These are phyloP conservation scores for Microcebus jonahi DNA, from an alignment of 2,113 vertebrate species.

Conservation along the genomic window DNA sequence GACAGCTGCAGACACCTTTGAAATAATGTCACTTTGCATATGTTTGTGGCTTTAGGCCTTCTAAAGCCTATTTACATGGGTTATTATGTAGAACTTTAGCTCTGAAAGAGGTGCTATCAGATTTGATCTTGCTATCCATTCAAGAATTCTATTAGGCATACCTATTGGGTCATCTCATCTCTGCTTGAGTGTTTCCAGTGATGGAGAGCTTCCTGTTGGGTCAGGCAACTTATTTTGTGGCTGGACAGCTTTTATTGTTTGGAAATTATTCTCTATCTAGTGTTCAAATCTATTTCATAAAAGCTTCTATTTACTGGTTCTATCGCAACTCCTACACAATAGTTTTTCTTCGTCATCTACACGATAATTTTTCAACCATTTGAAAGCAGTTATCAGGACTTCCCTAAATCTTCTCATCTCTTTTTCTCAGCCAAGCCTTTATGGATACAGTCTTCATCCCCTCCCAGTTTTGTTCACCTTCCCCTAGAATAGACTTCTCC, in stretches of 20 bases:
- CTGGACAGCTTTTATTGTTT: constrained; percentile 31
- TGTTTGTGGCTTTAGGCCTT: neutral
- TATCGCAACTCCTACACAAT: neutral
- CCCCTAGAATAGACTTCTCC: neutral
- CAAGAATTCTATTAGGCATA: neutral
- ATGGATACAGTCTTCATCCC: neutral
- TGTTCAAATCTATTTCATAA: constrained; percentile 14
- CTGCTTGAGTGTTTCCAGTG: constrained; percentile 6
- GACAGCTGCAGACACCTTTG: neutral
- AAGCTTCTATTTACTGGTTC: neutral
- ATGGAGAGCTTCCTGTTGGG: neutral
- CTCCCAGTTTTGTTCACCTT: neutral
- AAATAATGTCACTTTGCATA: neutral
- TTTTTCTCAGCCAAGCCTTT: neutral
- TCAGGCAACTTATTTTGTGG: neutral
- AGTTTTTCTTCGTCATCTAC: constrained; percentile 10
- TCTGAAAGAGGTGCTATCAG: neutral
- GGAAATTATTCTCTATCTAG: constrained; percentile 5
- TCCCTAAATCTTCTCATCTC: neutral
- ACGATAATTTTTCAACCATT: neutral
- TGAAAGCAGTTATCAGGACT: neutral
- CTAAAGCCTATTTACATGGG: neutral
- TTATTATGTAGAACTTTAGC: neutral
- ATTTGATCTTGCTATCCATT: constrained; percentile 35
- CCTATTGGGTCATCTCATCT: neutral